Conservation (phyloP, 2,888 invertebrate genomes). For the Rhamphomyia laevipes region DNA sequence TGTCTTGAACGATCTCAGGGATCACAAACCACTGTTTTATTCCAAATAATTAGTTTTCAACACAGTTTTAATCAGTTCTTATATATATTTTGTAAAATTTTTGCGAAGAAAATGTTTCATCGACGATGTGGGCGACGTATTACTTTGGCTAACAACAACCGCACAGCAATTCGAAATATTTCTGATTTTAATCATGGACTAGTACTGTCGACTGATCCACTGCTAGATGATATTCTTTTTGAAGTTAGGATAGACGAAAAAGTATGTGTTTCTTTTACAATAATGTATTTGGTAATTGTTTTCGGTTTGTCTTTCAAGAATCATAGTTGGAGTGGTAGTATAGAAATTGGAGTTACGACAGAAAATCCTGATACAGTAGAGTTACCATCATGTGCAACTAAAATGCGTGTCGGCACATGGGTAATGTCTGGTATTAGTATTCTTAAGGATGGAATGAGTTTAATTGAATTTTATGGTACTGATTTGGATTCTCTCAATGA, state of each 20-base stretch:
- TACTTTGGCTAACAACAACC: conserved; percentile 68
- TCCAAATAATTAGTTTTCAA: no score
- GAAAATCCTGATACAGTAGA: conserved; percentile 55
- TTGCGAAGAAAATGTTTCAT: conserved; percentile 50
- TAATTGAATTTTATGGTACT: conserved; percentile 73
- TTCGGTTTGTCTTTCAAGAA: conserved; percentile 43
- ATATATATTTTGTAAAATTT: no score
- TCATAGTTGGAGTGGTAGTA: conserved; percentile 65
- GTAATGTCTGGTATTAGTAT: conserved; percentile 83
- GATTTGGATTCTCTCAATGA: conserved; percentile 73
- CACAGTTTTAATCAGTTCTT: no score
- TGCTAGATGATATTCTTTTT: conserved; percentile 70
- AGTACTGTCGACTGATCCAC: conserved; percentile 67
- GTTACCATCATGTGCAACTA: conserved; percentile 64
- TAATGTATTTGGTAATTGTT: conserved; percentile 4
- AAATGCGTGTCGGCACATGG: conserved; percentile 74
- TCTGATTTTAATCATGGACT: conserved; percentile 82
- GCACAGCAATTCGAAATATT: conserved; percentile 67
- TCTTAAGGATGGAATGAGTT: conserved; percentile 69
- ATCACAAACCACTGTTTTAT: no score
- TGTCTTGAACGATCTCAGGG: no score
- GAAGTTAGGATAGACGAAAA: conserved; percentile 82
- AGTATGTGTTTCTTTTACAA: conserved; percentile 40
- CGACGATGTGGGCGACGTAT: conserved; percentile 75
- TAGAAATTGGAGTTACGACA: conserved; percentile 64